Evolutionary conservation across 2,113 vertebrate species (phyloP).

Genomic region (Gallinago jamesoni): DNA sequence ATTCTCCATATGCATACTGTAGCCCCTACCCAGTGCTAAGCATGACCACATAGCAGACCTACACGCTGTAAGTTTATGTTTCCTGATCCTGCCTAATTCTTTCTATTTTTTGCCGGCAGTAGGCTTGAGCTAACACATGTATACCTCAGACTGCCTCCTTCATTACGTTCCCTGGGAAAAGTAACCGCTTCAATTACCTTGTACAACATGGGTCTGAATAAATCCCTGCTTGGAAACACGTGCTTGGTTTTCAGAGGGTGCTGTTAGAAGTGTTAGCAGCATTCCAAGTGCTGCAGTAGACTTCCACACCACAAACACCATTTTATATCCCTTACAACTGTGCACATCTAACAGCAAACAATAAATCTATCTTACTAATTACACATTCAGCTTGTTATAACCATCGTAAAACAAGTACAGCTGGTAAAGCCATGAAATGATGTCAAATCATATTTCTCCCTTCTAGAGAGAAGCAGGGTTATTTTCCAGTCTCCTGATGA

Average conservation of each 20-base stretch:
- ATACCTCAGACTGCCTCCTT: background rate
- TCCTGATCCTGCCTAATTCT: constrained; percentile 7
- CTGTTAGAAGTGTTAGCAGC: constrained; percentile 65
- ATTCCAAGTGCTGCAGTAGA: constrained; percentile 62
- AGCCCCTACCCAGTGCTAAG: background rate
- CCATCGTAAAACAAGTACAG: constrained; percentile 71
- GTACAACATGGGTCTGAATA: background rate
- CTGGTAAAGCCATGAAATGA: constrained; percentile 79
- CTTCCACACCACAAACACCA: constrained; percentile 76
- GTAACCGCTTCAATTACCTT: background rate
- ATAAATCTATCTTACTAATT: constrained; percentile 81
- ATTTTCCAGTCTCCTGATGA: constrained; percentile 70
- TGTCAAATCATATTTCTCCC: constrained; percentile 75
- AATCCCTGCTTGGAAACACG: background rate
- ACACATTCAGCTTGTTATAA: constrained; percentile 73
- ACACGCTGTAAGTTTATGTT: background rate
- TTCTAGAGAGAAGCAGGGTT: constrained; percentile 67
- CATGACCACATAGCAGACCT: background rate
- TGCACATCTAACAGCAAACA: constrained; percentile 62
- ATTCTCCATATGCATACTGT: background rate
- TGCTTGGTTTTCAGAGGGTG: constrained; percentile 42
- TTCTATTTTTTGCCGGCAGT: background rate
- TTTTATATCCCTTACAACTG: constrained; percentile 67
- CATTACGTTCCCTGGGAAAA: background rate
- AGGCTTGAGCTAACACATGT: background rate